A percentile compares a stretch with the other conserved stretches of the same genome.
These are phyloP conservation scores for Hippoglossus stenolepis DNA, from an alignment of 2,113 vertebrate genomes.

Conservation along the genomic window DNA sequence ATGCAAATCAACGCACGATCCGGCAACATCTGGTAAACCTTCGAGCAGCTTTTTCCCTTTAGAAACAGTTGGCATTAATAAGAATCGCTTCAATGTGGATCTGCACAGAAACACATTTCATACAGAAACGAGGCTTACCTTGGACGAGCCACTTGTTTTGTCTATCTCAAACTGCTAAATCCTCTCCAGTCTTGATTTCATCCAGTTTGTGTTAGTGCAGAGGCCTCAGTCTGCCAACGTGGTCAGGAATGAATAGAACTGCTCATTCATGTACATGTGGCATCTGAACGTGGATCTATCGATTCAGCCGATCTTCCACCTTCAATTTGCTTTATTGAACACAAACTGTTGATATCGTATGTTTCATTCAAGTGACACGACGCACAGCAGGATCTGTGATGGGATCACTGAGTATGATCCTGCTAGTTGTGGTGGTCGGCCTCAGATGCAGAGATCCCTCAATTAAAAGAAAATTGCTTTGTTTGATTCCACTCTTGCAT, in stretches of 20 bases:
- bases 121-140: not conserved
- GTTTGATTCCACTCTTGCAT: slow-evolving; percentile 14
- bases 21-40: not conserved
- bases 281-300: not conserved
- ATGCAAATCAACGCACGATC: not conserved
- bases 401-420: no score
- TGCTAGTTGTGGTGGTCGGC: no score
- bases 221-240: not conserved
- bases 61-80: not conserved
- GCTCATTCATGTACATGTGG: not conserved
- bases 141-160: not conserved
- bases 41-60: not conserved
- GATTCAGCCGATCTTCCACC: not conserved
- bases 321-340: no score
- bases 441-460: not conserved
- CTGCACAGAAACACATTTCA: not conserved
- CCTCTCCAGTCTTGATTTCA: not conserved
- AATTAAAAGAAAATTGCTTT: not conserved
- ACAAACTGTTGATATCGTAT: not conserved
- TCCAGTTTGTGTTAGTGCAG: no score
- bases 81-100: not conserved
- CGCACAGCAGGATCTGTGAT: not conserved
- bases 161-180: not conserved
- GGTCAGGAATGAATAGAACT: not conserved
- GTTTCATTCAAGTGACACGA: not conserved